phyloP scores from a whole-genome alignment of 2,888 invertebrate species.

The Athalia rosae region DNA sequence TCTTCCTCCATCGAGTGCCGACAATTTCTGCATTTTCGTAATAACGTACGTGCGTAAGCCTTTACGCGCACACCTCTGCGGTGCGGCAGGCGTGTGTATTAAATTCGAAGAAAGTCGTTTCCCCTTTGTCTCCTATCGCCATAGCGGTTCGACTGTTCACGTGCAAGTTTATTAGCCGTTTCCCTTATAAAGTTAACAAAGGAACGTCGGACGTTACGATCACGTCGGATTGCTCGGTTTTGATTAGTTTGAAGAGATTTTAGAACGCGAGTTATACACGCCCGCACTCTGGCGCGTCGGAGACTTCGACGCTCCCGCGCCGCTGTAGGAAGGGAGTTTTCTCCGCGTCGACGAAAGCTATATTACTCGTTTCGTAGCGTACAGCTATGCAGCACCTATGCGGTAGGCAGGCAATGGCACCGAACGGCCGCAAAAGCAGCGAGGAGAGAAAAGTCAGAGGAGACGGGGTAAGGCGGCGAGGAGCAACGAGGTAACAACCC shows the following conservation, averaged over 20 bases:
- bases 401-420: too few relatives aligned
- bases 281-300: not conserved
- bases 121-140: slow-evolving; percentile 15
- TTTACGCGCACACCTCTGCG: not conserved
- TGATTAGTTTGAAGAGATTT: slow-evolving; percentile 24
- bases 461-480: not conserved
- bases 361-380: too few relatives aligned
- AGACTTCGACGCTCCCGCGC: not conserved
- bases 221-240: not conserved
- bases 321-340: not conserved
- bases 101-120: not conserved
- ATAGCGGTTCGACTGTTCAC: not conserved
- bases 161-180: slow-evolving; percentile 16
- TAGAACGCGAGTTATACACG: slow-evolving; percentile 5
- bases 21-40: not conserved
- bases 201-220: slow-evolving; percentile 13
- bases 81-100: not conserved
- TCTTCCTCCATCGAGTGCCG: not conserved
- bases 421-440: not conserved
- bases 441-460: slow-evolving; percentile 15
- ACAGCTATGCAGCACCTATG: too few relatives aligned
- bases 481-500: not conserved
- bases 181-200: slow-evolving; percentile 13
- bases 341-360: not conserved
- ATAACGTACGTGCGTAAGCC: not conserved